Evolutionary conservation across 2,113 vertebrate genomes (phyloP), one percentile per base, ranked within the genome.

Genomic region (Zosterops borbonicus): DNA sequence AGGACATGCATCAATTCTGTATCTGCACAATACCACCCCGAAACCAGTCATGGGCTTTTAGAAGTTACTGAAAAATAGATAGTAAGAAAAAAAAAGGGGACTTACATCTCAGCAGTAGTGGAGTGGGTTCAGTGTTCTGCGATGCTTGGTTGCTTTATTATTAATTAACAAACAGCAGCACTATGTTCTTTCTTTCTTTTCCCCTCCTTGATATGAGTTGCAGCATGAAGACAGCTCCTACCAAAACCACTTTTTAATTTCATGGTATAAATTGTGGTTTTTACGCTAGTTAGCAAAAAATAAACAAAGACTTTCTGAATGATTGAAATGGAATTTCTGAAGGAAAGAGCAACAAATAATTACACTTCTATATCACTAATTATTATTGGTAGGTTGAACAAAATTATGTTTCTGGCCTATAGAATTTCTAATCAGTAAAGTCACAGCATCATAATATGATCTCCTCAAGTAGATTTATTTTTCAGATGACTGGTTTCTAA

Each of bases 271-370:
- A 97, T 97, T 96, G 89, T 31, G 78, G 49, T 23, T 96, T 97
- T 97, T 95, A 97, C 67, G 95, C 92, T 97, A 94, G 96, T 97
- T 97, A 97, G 96, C 78, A 96, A 95, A 96, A 97, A 96, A 97
- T 95, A 97, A 97, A 97, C 95, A 96, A 95, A 96, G 96, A 79
- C 63, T 94, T 91, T 95, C 69, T 87, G 92, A 97, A 93, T 92
- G 89, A 95, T 94, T 97, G 92, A 97, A 97, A 96, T 96, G 83
- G 94, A 96, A 95, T 96, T 96, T 97, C 95, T 97, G 92, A 97
- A 95, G 96, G 94, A 95, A 96, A 81, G 58, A 89, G 83, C 85
- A 95, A 95, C 91, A 97, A 92, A 96, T 96, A 97, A 97, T 97
- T 97, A 96, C 77, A 93, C 65, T 93, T 96, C 85, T 96, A 78